Conservation (phyloP, 2,797 vertebrate genomes). For the Garrulus glandarius region DNA sequence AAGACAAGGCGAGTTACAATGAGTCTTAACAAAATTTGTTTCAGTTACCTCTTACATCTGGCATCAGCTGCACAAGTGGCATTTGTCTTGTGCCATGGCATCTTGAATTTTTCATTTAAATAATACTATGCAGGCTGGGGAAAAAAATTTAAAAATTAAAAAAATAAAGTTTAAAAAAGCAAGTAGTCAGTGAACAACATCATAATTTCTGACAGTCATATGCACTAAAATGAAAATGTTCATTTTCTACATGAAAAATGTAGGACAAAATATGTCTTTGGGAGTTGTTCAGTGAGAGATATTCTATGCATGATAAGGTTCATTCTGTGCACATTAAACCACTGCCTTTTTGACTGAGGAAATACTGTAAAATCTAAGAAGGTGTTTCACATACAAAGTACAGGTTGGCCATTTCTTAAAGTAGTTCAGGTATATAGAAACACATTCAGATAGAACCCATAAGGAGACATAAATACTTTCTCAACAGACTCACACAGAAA, state of each 20-base stretch:
- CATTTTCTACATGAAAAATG: neutral
- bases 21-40: neutral
- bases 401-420: neutral
- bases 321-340: slow-evolving; percentile 29
- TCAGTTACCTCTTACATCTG: neutral
- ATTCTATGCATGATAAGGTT: slow-evolving; percentile 35
- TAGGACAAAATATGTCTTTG: neutral
- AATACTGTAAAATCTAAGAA: slow-evolving; percentile 19
- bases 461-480: neutral
- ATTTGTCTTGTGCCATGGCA: neutral
- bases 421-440: neutral
- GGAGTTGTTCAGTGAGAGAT: slow-evolving; percentile 46
- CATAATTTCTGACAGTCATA: slow-evolving; percentile 3
- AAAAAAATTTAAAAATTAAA: neutral
- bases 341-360: slow-evolving; percentile 5
- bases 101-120: neutral
- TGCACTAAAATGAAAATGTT: slow-evolving; percentile 41
- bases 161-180: neutral
- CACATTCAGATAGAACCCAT: neutral
- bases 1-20: neutral
- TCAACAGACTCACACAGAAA: neutral
- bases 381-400: neutral
- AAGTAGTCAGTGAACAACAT: neutral
- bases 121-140: neutral
- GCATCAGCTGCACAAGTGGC: neutral